Base-by-base conservation (phyloP, 2,888 invertebrate species). In the Eupsilia transversa region DNA sequence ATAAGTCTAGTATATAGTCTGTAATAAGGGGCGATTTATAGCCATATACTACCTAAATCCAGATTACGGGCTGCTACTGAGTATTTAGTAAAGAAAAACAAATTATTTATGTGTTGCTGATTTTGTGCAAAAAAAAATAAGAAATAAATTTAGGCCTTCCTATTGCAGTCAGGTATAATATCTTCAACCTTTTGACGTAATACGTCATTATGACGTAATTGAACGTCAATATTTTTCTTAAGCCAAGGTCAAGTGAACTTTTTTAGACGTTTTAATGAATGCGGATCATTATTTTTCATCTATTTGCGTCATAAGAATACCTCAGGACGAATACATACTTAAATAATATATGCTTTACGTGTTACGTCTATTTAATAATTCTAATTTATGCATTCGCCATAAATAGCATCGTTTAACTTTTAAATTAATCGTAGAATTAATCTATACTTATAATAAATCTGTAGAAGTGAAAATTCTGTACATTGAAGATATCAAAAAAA, bases 251-350 rank as follows among this genome's bases (percentile, higher is more conserved):
- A 52, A 5, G 17, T 61, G 60, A 30, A 27, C 35, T 54, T 73
- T 43, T 35, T 12, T 30, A 17, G 14, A 17, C 0, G 23, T 74
- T 54, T 54, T 30, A 54, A 14, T 54, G 3, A 43, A 35, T 35
- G 3, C 12, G 23, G 17, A 30, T 43, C 0, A 9, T 12, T 7
- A 23, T 41, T 59, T 57, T 46, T 59, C 9, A 64, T 41, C 10
- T 4, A 49, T 41, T 38, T 73, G n/a, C 59, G 73, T 73, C 73
- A 41, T 30, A 72, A 43, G 20, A 43, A 72, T 72, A 56, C 4
- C 3, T 66, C 23, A 49, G 41, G 14, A 38, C 3, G 9, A 43
- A 46, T 63, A 5, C 5, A 33, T 60, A n/a, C 17, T 17, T 33
- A 68, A 7, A 43, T 20, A 33, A 27, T 43, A 43, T 27, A 61